phyloP scores from a whole-genome alignment of 2,888 invertebrate genomes.

The Clanis bilineata region DNA sequence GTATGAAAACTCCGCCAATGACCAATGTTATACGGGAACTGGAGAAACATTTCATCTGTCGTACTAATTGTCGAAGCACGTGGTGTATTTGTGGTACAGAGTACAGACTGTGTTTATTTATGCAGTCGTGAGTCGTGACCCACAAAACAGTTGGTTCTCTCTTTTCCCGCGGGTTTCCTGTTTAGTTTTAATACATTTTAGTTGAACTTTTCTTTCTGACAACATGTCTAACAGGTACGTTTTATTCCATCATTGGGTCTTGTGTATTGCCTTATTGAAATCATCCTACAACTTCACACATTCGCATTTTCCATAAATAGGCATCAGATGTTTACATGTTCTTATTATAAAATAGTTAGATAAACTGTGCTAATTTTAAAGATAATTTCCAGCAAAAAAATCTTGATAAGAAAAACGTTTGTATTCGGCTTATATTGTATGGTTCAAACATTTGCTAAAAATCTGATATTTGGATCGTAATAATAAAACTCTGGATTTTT shows the following conservation, averaged over 20 bases:
- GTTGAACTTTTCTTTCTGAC: neutral
- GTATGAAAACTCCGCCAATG: neutral
- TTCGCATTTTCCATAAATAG: neutral
- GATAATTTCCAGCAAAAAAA: neutral
- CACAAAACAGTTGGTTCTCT: neutral
- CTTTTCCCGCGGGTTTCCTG: neutral
- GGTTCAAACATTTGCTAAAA: neutral
- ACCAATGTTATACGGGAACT: neutral
- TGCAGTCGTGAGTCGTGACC: neutral
- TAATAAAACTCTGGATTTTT: too few species aligned
- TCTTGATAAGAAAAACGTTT: conserved; percentile 4
- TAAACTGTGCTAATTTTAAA: neutral
- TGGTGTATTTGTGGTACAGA: neutral
- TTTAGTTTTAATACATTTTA: too few species aligned
- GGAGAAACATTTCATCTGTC: neutral
- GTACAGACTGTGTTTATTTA: neutral
- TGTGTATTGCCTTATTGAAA: too few species aligned
- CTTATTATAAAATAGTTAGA: neutral
- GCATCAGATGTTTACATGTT: neutral
- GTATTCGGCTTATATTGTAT: neutral
- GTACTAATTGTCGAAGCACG: neutral
- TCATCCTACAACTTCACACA: too few species aligned
- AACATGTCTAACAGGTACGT: neutral
- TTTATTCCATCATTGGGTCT: too few species aligned
- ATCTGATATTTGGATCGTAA: too few species aligned